Conservation (phyloP, 2,797 vertebrate species). For the Sebastes jordani region DNA sequence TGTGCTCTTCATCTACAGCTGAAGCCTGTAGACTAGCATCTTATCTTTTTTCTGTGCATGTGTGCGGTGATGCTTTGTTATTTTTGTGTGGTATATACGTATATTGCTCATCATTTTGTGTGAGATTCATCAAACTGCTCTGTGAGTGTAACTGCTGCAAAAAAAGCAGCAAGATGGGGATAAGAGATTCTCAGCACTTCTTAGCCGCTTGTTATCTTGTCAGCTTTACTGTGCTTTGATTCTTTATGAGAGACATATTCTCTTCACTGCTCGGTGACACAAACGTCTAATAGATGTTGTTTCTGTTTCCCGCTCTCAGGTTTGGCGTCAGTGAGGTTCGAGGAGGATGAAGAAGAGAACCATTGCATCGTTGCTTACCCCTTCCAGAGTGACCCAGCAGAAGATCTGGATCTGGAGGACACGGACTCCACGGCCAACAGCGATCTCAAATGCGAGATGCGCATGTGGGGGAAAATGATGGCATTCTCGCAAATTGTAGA, state of each 20-base stretch:
- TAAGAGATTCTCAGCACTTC: conserved; percentile 55
- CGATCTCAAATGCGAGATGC: conserved; percentile 89
- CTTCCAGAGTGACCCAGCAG: conserved; percentile 87
- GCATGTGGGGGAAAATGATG: conserved; percentile 89
- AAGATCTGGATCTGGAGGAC: conserved; percentile 83
- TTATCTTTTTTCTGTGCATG: not conserved
- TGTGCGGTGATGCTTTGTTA: not conserved
- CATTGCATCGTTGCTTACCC: conserved; percentile 95
- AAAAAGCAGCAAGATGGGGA: conserved; percentile 31
- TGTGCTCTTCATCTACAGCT: not conserved
- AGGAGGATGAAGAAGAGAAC: conserved; percentile 95
- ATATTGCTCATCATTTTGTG: not conserved
- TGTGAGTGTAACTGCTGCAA: conserved; percentile 47
- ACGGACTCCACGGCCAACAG: conserved; percentile 87
- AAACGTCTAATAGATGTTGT: not conserved
- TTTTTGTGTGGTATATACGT: not conserved
- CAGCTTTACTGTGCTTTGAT: not conserved
- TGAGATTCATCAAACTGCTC: not conserved
- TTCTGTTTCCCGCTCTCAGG: conserved; percentile 74
- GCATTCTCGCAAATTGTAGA: conserved; percentile 69
- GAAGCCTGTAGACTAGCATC: not conserved
- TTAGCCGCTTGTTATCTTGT: not conserved
- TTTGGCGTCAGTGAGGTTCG: conserved; percentile 94
- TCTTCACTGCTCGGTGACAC: not conserved
- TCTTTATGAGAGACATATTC: not conserved